A percentile compares a stretch with the other conserved stretches of the same genome.
phyloP scores from a whole-genome alignment of 30 jellyfish, hydroid and myxozoan species.

The Mastigias papua region DNA sequence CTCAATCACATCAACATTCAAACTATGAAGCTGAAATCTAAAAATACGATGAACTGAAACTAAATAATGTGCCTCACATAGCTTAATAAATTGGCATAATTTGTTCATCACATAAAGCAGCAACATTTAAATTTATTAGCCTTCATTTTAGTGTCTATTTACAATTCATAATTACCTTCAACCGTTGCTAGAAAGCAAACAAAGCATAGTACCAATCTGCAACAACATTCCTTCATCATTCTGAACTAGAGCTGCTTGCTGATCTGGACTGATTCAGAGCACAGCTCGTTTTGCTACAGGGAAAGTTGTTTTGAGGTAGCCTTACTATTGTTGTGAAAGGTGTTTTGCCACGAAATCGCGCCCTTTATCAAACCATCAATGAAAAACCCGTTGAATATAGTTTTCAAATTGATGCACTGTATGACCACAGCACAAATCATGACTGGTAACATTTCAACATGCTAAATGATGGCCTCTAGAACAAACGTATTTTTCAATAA shows the following conservation, averaged over 20 bases:
- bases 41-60: no score
- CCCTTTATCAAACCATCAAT: conserved; percentile 43
- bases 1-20: no score
- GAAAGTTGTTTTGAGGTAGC: not conserved
- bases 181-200: not conserved
- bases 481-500: no score
- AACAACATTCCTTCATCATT: not conserved
- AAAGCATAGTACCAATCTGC: not conserved
- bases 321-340: not conserved
- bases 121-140: not conserved
- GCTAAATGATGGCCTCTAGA: no score
- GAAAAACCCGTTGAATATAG: conserved; percentile 52
- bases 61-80: no score
- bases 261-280: not conserved
- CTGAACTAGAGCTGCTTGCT: not conserved
- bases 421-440: not conserved
- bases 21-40: no score
- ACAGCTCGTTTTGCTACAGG: not conserved
- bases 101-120: not conserved
- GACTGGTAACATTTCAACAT: not conserved
- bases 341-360: conserved; percentile 36
- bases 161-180: not conserved
- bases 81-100: not conserved
- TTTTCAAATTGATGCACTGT: not conserved
- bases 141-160: not conserved